phyloP scores from a whole-genome alignment of 2,113 vertebrate species.

The Rhinogobius similis region DNA sequence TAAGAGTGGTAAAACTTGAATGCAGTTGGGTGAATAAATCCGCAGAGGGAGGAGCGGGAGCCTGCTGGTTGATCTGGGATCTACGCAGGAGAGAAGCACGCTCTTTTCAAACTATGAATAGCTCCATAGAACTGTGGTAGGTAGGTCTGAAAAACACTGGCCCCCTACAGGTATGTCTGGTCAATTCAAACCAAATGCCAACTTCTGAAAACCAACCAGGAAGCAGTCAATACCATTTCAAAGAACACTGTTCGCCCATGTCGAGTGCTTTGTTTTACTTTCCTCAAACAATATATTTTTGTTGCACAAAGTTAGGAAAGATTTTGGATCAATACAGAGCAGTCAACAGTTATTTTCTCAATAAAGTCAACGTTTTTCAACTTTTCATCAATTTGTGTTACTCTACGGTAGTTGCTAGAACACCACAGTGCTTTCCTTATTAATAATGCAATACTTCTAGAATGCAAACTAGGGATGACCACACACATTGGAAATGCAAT shows the following conservation, averaged over 20 bases:
- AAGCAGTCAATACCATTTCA: constrained; percentile 38
- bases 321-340: not conserved
- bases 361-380: not conserved
- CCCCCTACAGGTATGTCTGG: constrained; percentile 23
- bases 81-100: constrained; percentile 5
- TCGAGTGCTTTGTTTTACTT: constrained; percentile 12
- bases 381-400: not conserved
- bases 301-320: not conserved
- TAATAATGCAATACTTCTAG: too few relatives aligned
- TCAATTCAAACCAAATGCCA: constrained; percentile 49
- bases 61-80: constrained; percentile 30
- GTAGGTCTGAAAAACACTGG: constrained; percentile 16
- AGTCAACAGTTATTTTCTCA: not conserved
- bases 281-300: constrained; percentile 15
- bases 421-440: not conserved
- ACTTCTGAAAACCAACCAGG: constrained; percentile 23
- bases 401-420: not conserved
- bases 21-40: constrained; percentile 6
- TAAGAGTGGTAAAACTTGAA: constrained; percentile 9
- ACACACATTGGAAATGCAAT: too few relatives aligned
- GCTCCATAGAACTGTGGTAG: constrained; percentile 26
- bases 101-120: constrained; percentile 30
- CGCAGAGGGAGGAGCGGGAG: constrained; percentile 10
- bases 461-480: not conserved
- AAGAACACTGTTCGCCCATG: not conserved